These are phyloP conservation scores for Parochlus steinenii DNA, from an alignment of 2,888 invertebrate species.

Conservation along the genomic window DNA sequence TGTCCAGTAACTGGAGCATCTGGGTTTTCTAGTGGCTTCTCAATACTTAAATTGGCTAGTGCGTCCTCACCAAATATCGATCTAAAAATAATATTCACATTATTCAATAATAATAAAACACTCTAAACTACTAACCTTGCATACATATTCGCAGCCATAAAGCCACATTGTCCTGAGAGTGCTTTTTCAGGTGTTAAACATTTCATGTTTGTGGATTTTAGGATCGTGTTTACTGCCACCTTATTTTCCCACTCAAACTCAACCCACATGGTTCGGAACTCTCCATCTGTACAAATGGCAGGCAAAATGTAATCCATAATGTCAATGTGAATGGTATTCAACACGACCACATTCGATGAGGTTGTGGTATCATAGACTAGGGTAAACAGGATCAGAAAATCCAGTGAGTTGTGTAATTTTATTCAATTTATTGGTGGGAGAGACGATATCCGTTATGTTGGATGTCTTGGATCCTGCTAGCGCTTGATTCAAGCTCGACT, in stretches of 20 bases:
- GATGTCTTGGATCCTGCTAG: constrained; percentile 45
- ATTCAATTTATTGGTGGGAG: constrained; percentile 41
- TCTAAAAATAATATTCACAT: too few species aligned
- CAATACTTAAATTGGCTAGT: constrained; percentile 95
- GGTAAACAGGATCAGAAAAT: constrained; percentile 96
- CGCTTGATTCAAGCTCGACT: constrained; percentile 80
- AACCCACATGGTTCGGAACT: constrained; percentile 99
- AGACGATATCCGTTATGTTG: constrained; percentile 32
- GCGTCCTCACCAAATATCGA: constrained; percentile 98
- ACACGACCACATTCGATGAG: constrained; percentile 75
- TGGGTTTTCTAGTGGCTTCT: constrained; percentile 77
- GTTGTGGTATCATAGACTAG: constrained; percentile 83
- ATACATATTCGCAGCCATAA: constrained; percentile 99
- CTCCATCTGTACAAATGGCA: constrained; percentile 81
- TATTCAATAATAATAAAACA: too few species aligned
- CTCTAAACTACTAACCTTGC: too few species aligned
- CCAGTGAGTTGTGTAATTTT: constrained; percentile 94
- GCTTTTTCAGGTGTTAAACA: constrained; percentile 97
- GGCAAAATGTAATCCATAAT: constrained; percentile 99
- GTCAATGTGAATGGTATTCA: constrained; percentile 98
- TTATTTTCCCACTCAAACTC: constrained; percentile 99
- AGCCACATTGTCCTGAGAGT: constrained; percentile 91
- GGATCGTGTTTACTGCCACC: constrained; percentile 76
- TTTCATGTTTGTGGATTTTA: constrained; percentile 96
- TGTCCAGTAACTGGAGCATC: constrained; percentile 88